Percentiles rank a stretch among this genome's conserved stretches.
These are phyloP conservation scores for Nycteola revayana DNA, from an alignment of 2,888 invertebrate species.

Conservation along the genomic window DNA sequence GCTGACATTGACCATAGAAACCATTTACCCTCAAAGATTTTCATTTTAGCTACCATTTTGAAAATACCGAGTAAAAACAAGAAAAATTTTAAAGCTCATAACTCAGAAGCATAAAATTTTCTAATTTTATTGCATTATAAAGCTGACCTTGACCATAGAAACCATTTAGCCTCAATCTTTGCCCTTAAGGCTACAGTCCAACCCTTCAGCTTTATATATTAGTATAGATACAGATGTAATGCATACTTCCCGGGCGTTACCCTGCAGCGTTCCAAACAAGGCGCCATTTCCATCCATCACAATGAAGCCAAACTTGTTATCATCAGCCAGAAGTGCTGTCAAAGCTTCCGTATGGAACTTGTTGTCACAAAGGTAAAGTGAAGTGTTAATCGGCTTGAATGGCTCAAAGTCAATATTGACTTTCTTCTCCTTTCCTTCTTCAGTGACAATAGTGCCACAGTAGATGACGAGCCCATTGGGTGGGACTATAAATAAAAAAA, in stretches of 20 bases:
- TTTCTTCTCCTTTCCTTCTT: conserved; percentile 99
- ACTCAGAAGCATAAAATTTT: too few species aligned
- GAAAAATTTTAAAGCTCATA: too few species aligned
- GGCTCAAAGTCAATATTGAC: conserved; percentile 99
- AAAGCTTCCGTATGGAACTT: conserved; percentile 98
- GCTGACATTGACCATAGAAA: too few species aligned
- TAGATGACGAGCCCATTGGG: conserved; percentile 99
- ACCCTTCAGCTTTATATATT: too few species aligned
- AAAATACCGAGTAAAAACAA: too few species aligned
- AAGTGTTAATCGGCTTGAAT: conserved; percentile 99
- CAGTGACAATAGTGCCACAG: conserved; percentile 99
- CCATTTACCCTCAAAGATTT: too few species aligned
- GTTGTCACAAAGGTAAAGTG: conserved; percentile 99
- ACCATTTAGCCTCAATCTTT: too few species aligned
- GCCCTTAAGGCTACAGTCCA: too few species aligned
- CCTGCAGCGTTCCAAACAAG: conserved; percentile 98
- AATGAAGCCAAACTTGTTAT: conserved; percentile 99
- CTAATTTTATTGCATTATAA: too few species aligned
- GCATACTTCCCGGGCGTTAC: conserved; percentile 89
- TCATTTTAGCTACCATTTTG: too few species aligned
- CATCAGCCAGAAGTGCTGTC: conserved; percentile 97
- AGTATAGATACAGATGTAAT: too few species aligned
- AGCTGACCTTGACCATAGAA: too few species aligned
- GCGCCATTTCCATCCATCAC: conserved; percentile 99
- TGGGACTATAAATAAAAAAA: conserved; percentile 86